Conservation (phyloP, 2,113 vertebrate species). For the Procavia capensis region DNA sequence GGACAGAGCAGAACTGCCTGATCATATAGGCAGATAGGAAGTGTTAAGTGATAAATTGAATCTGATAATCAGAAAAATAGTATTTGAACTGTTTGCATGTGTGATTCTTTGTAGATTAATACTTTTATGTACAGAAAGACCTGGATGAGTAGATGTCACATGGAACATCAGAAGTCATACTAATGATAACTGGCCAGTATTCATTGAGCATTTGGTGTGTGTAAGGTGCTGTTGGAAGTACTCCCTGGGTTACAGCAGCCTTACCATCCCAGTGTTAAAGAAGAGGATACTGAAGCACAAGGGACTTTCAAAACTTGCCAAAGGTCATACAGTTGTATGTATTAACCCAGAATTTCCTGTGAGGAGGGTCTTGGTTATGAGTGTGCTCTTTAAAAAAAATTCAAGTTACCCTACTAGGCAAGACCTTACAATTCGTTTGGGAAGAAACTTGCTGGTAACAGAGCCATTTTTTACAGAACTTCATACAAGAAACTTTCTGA, state of each 20-base stretch:
- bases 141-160: neutral
- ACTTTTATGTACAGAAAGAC: constrained; percentile 33
- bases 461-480: constrained; percentile 45
- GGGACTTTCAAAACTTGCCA: neutral
- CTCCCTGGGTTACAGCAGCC: neutral
- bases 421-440: constrained; percentile 71
- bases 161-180: neutral
- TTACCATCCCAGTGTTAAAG: neutral
- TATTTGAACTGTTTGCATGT: neutral
- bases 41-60: constrained; percentile 63
- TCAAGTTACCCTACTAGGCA: constrained; percentile 74
- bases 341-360: constrained; percentile 78
- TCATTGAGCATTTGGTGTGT: constrained; percentile 29
- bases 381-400: constrained; percentile 78
- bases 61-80: constrained; percentile 37
- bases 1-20: too few species aligned
- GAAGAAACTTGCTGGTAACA: constrained; percentile 54
- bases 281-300: constrained; percentile 13
- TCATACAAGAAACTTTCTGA: constrained; percentile 69
- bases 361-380: constrained; percentile 72
- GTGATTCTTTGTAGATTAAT: neutral
- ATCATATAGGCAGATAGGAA: constrained; percentile 76
- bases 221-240: neutral
- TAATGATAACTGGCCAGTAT: neutral
- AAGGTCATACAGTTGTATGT: constrained; percentile 58